phyloP scores from a whole-genome alignment of 2,113 vertebrate species.

The Hassar affinis region DNA sequence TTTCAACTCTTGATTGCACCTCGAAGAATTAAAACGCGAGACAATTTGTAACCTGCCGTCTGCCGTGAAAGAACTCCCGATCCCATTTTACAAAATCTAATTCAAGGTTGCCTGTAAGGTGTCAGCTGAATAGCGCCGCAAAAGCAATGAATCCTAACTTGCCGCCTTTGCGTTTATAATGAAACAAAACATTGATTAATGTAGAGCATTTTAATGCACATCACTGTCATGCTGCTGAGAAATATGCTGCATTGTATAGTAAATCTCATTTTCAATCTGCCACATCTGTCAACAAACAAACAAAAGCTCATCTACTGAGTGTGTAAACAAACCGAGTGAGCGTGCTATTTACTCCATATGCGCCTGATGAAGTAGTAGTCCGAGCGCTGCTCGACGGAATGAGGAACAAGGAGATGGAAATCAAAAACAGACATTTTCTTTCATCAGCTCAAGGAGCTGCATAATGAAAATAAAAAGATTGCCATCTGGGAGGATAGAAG shows the following conservation, averaged over 20 bases:
- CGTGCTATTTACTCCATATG: slow-evolving; percentile 17
- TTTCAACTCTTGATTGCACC: neutral
- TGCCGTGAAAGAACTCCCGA: slow-evolving; percentile 6
- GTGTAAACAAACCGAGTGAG: slow-evolving; percentile 16
- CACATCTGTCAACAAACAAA: slow-evolving; percentile 23
- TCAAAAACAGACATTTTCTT: slow-evolving; percentile 22
- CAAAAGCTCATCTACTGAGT: slow-evolving; percentile 30
- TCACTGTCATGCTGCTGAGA: slow-evolving; percentile 1
- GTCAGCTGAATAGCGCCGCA: neutral
- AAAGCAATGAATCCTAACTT: slow-evolving; percentile 29
- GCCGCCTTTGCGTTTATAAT: neutral
- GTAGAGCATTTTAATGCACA: slow-evolving; percentile 7
- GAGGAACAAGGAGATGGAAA: slow-evolving; percentile 22
- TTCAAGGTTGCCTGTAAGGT: slow-evolving; percentile 35
- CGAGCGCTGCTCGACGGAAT: neutral
- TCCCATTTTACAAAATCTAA: slow-evolving; percentile 35
- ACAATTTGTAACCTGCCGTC: slow-evolving; percentile 15
- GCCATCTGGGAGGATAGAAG: neutral
- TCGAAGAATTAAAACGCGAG: slow-evolving; percentile 15
- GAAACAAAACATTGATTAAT: slow-evolving; percentile 20
- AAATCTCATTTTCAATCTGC: slow-evolving; percentile 38
- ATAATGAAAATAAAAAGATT: slow-evolving; percentile 30
- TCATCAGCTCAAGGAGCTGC: slow-evolving; percentile 18
- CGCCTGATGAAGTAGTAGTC: slow-evolving; percentile 22
- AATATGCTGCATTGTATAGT: neutral